phyloP scores from a whole-genome alignment of 2,888 invertebrate genomes.

The Stomorhina lunata region DNA sequence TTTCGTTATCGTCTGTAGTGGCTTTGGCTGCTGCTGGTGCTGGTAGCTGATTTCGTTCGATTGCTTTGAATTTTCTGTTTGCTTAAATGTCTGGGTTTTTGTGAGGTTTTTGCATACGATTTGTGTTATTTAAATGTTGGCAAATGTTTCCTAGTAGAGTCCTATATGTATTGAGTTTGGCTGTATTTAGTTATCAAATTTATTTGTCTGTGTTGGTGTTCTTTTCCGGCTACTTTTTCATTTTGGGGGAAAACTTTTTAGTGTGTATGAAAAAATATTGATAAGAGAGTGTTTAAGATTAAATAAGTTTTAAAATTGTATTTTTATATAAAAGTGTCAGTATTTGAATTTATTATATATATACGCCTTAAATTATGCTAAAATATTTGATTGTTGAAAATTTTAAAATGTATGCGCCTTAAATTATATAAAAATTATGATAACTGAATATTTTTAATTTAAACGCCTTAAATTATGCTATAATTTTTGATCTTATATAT shows the following conservation, averaged over 20 bases:
- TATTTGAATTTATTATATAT: background rate
- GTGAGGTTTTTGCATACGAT: background rate
- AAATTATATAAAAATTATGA: background rate
- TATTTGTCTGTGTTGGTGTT: background rate
- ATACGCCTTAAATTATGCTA: constrained; percentile 34
- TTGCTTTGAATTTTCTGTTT: constrained; percentile 24
- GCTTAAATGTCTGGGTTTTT: background rate
- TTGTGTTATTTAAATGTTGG: background rate
- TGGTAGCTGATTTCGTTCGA: constrained; percentile 8
- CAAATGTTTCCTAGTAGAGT: background rate
- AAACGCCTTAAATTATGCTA: too few relatives aligned
- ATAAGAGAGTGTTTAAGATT: constrained; percentile 20
- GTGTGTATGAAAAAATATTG: constrained; percentile 11
- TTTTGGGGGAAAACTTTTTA: background rate
- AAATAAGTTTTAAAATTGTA: background rate
- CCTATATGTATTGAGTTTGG: background rate
- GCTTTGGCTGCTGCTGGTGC: too few relatives aligned
- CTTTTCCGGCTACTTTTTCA: background rate
- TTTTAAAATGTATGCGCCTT: background rate
- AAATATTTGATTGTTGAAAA: background rate
- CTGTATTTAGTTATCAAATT: background rate
- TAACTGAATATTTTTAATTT: too few relatives aligned
- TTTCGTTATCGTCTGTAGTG: background rate
- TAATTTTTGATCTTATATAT: too few relatives aligned
- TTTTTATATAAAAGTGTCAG: background rate